Evolutionary conservation across 2,888 invertebrate genomes (phyloP), one percentile per base, ranked within the genome.

Genomic region (Aspidiotus destructor): DNA sequence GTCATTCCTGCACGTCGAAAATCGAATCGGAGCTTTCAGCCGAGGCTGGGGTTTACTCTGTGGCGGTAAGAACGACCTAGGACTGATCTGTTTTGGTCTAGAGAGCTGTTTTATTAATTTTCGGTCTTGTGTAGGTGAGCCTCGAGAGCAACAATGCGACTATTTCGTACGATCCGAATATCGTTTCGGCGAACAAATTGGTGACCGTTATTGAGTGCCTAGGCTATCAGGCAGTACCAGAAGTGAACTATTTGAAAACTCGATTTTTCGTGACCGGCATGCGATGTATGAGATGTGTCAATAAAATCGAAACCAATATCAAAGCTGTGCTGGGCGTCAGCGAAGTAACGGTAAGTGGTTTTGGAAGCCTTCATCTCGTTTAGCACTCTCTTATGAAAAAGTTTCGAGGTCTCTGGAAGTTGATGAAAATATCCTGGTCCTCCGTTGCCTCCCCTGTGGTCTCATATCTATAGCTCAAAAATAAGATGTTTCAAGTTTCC

Each of bases 241-340:
- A 84, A 76, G 72, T 83, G 72, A 63, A 71, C 7, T 61, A 65
- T n/a, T 53, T 61, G 15, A 68, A 64, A 17, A 54, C 68, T 9
- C 54, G 60, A 53, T 61, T 73, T 41, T 60, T 70, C 55, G 73
- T 79, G 41, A 73, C 75, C 57, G 82, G 82, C 41, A 82, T 82
- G 82, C 92, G 89, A 68, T 96, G 95, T 75, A 86, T 88, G 78
- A 91, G 91, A 44, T 97, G 96, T 78, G 95, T 95, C 53, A 82
- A 82, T 65, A 89, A 85, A 75, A 94, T 97, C 68, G 87, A 94
- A 77, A 16, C 54, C 7, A 53, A 60, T 42, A 54, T 71, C 60
- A 15, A 13, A 53, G 79, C 82, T 62, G 82, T 85, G 73, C 77
- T 83, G 0, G 94, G 91, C 0, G 81, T 91, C 17, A 75, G 81